Base-by-base conservation (phyloP, 2,888 invertebrate genomes). In the Calliopum simillimum region DNA sequence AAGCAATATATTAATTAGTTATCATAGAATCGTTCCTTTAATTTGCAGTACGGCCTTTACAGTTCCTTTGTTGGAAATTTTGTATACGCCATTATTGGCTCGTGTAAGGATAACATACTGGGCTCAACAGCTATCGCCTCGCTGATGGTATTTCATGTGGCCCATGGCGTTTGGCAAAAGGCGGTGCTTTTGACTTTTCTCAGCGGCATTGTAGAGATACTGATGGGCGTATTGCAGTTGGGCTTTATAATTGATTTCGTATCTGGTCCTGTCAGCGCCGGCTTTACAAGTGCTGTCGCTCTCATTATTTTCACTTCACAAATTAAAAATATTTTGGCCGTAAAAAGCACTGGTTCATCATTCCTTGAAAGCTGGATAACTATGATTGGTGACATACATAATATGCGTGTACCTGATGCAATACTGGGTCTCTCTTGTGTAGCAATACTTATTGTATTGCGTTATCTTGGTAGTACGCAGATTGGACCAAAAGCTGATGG, bases 61-160 rank as follows among this genome's bases (percentile, higher is more conserved):
- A 93, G 95, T 62, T 94, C 96, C 12, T 96, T 96, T 87, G 86
- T 96, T 80, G 95, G 96, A 43, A 93, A 93, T 84, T 92, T 96
- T 85, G 88, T 96, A 76, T 97, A 97, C 88, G 92, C 94, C 77
- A 84, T 96, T 74, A 89, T 97, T 76, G 96, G 96, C 51, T 94
- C 94, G 70, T 94, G 95, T 82, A 94, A 95, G 84, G 95, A 96
- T 83, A 92, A 95, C 75, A 95, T 96, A 4, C 90, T 95, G 79
- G 96, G 97, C 13, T 97, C 97, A 44, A 97, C 96, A 2, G 97
- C 97, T 74, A 95, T 98, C 76, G 92, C 95, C 76, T 95, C 97
- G 1, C 88, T 97, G 67, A 89, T 97, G 81, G 96, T 95, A 1
- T 93, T 89, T 83, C 94, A 94, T 87, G 90, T 93, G 44, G 90